Conservation (phyloP, 1,140 invertebrate genomes). For the Hormaphis cornu region DNA sequence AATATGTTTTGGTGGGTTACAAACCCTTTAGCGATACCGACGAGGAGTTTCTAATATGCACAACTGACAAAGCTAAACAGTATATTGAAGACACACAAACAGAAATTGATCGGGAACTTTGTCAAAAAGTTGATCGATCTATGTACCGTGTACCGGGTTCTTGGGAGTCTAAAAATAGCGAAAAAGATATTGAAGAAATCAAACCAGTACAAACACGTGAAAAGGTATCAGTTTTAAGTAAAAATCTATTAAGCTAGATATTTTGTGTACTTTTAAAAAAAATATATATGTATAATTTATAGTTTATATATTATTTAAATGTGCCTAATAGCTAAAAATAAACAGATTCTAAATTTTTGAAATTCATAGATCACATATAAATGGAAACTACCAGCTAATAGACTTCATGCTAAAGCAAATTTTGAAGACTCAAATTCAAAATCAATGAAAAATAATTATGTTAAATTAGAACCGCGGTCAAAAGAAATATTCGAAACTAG, state of each 20-base stretch:
- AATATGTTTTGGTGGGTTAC: conserved; percentile 2
- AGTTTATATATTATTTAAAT: background rate
- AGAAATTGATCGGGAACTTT: background rate
- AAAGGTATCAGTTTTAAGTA: background rate
- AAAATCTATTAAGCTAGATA: too few species aligned
- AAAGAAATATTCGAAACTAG: background rate
- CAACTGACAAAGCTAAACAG: background rate
- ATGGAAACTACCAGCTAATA: background rate
- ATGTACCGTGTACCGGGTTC: background rate
- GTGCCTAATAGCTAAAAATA: background rate
- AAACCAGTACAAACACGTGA: background rate
- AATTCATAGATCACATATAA: conserved; percentile 4
- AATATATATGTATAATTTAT: too few species aligned
- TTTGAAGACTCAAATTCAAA: background rate
- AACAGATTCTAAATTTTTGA: background rate
- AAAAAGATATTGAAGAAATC: background rate
- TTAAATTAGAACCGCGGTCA: conserved; percentile 6
- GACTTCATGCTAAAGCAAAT: background rate
- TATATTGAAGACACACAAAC: background rate
- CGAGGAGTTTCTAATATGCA: conserved; percentile 9
- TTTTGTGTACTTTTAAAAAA: too few species aligned
- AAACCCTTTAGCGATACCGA: background rate
- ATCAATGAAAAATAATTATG: background rate
- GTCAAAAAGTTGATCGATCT: background rate
- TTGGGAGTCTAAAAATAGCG: background rate